Percentiles rank a stretch among this genome's conserved stretches.
These are phyloP conservation scores for Hydra vulgaris DNA, from an alignment of 30 jellyfish, hydroid and myxozoan species.

Conservation along the genomic window DNA sequence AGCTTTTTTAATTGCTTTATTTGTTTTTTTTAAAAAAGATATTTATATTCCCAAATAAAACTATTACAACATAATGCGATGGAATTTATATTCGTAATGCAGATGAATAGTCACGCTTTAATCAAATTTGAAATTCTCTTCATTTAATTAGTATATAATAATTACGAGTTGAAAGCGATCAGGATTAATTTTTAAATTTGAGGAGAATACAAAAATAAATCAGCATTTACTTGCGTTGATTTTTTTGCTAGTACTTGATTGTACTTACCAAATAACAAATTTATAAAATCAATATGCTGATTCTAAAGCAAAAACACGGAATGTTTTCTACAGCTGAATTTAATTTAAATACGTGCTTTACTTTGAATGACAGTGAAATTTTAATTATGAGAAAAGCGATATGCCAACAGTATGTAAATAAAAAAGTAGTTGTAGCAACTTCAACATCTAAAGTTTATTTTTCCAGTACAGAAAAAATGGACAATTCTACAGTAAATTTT, in stretches of 20 bases:
- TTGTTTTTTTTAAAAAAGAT: not conserved
- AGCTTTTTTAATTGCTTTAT: not conserved
- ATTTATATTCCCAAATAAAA: not conserved
- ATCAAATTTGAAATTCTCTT: not conserved
- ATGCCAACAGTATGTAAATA: constrained; percentile 16
- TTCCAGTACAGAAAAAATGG: constrained; percentile 38
- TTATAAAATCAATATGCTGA: no score
- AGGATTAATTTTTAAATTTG: not conserved
- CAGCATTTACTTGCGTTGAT: no score
- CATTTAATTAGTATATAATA: not conserved
- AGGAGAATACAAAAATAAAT: not conserved
- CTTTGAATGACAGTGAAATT: not conserved
- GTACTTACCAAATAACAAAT: no score
- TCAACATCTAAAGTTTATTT: constrained; percentile 56
- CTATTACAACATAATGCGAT: not conserved
- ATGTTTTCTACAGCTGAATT: not conserved
- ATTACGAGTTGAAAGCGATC: not conserved
- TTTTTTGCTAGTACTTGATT: no score
- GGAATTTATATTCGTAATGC: not conserved
- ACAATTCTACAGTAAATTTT: constrained; percentile 49
- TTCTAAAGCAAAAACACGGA: no score
- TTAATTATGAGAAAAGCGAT: constrained; percentile 4
- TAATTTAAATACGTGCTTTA: not conserved
- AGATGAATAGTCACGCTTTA: not conserved
- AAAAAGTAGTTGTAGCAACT: constrained; percentile 58